A percentile compares a stretch with the other conserved stretches of the same genome.
Evolutionary conservation across 2,797 vertebrate genomes (phyloP).

Genomic region (Sebastolobus alascanus): DNA sequence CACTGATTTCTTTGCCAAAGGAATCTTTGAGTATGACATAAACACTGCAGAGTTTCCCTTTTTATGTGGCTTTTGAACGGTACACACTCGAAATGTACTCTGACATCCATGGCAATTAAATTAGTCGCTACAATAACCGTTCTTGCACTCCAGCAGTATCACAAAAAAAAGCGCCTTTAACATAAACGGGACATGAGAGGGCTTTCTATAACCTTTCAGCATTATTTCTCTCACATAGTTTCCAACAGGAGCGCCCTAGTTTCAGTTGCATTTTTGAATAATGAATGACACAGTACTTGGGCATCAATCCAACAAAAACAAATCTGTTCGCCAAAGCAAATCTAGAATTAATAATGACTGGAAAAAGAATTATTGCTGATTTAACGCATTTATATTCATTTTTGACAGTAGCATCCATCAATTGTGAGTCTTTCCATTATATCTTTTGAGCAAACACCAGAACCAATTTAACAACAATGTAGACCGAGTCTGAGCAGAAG

Average conservation of each 20-base stretch:
- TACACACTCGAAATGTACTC: constrained; percentile 57
- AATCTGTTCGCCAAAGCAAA: constrained; percentile 70
- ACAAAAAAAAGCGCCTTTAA: constrained; percentile 33
- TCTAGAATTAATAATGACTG: constrained; percentile 69
- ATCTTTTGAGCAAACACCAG: constrained; percentile 51
- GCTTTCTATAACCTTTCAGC: constrained; percentile 71
- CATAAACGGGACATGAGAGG: constrained; percentile 65
- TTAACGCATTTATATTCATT: constrained; percentile 60
- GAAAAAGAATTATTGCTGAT: constrained; percentile 61
- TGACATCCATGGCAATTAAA: constrained; percentile 73
- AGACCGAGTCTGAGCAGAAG: neutral
- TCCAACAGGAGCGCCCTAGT: constrained; percentile 59
- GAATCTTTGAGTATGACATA: constrained; percentile 66
- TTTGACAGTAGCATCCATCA: constrained; percentile 58
- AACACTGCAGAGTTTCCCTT: constrained; percentile 48
- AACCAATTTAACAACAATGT: constrained; percentile 40
- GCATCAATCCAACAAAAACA: constrained; percentile 63
- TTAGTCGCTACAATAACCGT: constrained; percentile 60
- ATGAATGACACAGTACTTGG: constrained; percentile 67
- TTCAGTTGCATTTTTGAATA: constrained; percentile 64
- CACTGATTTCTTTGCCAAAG: constrained; percentile 73
- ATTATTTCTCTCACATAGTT: constrained; percentile 58
- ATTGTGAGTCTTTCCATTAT: constrained; percentile 52
- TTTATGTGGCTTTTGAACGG: constrained; percentile 49
- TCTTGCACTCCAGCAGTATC: constrained; percentile 36